Percentiles rank a stretch among this genome's conserved stretches.
Conservation (phyloP, 2,113 vertebrate species). For the Beaufortia kweichowensis region DNA sequence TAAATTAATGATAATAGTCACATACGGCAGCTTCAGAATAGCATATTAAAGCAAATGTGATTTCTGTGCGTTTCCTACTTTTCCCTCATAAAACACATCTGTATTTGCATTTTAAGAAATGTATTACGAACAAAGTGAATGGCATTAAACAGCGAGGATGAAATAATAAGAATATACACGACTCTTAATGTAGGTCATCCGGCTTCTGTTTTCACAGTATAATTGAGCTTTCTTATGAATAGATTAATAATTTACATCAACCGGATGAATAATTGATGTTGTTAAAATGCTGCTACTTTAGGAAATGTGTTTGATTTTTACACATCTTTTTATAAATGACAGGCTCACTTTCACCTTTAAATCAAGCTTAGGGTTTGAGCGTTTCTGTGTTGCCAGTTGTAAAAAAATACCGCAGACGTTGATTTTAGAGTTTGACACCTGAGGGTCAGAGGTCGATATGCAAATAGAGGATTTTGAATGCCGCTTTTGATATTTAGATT, state of each 20-base stretch:
- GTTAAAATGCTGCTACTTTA: constrained; percentile 44
- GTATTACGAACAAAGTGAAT: constrained; percentile 21
- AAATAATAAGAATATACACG: constrained; percentile 33
- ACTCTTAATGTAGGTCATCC: constrained; percentile 47
- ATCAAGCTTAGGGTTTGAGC: neutral
- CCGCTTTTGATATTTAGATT: constrained; percentile 39
- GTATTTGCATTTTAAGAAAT: neutral
- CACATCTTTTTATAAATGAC: constrained; percentile 35
- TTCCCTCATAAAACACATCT: neutral
- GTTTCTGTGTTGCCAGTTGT: neutral
- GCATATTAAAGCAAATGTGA: constrained; percentile 6
- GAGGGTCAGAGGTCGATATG: constrained; percentile 14
- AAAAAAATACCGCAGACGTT: neutral
- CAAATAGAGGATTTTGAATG: constrained; percentile 46
- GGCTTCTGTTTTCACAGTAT: constrained; percentile 53
- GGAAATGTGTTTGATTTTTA: constrained; percentile 36
- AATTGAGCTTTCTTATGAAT: constrained; percentile 55
- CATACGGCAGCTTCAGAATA: neutral
- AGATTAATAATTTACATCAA: constrained; percentile 51
- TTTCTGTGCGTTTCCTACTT: neutral
- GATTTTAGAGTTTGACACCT: neutral
- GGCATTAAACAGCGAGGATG: constrained; percentile 14
- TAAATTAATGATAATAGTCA: constrained; percentile 29
- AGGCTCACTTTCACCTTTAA: constrained; percentile 1
- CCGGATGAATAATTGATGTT: constrained; percentile 51